Evolutionary conservation across 2,113 vertebrate species (phyloP).

Genomic region (Nanorana parkeri): DNA sequence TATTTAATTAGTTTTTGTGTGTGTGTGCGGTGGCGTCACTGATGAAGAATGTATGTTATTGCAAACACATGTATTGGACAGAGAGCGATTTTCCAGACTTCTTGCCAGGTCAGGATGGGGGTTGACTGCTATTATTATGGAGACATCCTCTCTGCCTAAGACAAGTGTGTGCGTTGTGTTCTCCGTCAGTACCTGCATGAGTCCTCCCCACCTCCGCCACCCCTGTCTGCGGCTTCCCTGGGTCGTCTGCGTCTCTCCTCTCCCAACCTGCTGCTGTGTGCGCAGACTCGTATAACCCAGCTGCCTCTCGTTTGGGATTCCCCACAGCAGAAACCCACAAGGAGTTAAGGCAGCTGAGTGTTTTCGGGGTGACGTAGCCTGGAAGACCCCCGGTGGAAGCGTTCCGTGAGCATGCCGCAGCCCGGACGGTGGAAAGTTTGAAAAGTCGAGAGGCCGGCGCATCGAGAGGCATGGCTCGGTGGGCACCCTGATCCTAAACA

Average conservation of each 20-base stretch:
- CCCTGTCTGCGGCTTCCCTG: too few species aligned
- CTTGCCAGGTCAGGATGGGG: conserved; percentile 50
- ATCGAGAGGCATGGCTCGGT: neutral
- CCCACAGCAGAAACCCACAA: neutral
- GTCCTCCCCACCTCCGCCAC: neutral
- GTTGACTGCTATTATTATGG: neutral
- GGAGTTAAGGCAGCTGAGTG: conserved; percentile 16
- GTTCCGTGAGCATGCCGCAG: neutral
- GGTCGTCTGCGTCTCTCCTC: too few species aligned
- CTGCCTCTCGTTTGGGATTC: neutral
- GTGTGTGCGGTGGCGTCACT: conserved; percentile 34
- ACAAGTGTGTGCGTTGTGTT: neutral
- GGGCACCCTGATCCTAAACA: neutral
- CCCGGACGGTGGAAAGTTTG: conserved; percentile 7
- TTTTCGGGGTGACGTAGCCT: conserved; percentile 46
- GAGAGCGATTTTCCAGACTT: conserved; percentile 36
- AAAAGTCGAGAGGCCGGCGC: neutral
- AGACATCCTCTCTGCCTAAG: neutral
- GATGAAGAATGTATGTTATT: conserved; percentile 48
- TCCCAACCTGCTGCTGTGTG: neutral
- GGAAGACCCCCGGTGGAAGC: conserved; percentile 21
- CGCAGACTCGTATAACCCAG: neutral
- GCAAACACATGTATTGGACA: conserved; percentile 48
- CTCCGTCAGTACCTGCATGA: neutral
- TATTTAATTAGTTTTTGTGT: conserved; percentile 22